phyloP scores from a whole-genome alignment of 37 sponge, comb jelly and placozoan species.

The Aphrocallistes beatrix region DNA sequence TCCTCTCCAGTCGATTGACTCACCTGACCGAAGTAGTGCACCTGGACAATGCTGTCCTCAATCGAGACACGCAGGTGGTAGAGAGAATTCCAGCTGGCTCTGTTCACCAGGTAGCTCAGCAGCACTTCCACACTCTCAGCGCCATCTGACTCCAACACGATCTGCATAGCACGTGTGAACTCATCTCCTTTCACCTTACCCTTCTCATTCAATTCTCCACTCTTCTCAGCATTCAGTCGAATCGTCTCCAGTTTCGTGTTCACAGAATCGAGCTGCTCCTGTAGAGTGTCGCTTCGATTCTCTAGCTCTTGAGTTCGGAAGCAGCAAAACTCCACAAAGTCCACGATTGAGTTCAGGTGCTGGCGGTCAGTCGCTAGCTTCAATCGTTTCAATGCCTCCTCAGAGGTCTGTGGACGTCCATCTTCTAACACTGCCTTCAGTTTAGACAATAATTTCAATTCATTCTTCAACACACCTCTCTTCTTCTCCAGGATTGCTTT shows the following conservation, averaged over 20 bases:
- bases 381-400: background rate
- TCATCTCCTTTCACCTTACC: background rate
- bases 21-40: conserved; percentile 41
- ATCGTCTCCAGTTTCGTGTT: background rate
- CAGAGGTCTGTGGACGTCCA: background rate
- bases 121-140: conserved; percentile 25
- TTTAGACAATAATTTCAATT: background rate
- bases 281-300: background rate
- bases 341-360: background rate
- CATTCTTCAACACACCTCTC: background rate
- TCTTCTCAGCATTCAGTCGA: background rate
- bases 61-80: conserved; percentile 34
- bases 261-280: background rate
- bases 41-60: conserved; percentile 31
- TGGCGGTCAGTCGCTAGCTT: background rate
- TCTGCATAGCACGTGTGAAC: background rate
- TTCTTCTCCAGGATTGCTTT: background rate
- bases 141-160: conserved; percentile 31
- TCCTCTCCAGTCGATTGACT: conserved; percentile 43
- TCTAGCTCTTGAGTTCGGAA: background rate
- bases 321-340: conserved; percentile 9
- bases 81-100: conserved; percentile 40
- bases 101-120: conserved; percentile 33
- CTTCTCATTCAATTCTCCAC: background rate
- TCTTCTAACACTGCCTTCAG: background rate